phyloP scores from a whole-genome alignment of 1,140 invertebrate species.

The Kradibia gibbosae region DNA sequence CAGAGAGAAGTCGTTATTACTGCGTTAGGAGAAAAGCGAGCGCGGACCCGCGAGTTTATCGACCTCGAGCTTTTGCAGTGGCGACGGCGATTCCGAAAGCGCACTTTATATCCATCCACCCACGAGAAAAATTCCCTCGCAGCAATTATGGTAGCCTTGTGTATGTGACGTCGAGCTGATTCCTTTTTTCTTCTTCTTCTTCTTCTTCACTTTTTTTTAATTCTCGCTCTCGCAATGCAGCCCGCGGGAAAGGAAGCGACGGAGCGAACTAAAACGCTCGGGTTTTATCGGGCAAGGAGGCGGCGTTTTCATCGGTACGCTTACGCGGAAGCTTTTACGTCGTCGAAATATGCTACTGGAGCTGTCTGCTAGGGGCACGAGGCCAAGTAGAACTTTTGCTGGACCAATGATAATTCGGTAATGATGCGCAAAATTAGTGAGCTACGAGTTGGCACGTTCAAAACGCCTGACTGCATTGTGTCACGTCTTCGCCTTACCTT shows the following conservation, averaged over 20 bases:
- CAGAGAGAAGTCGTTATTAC: conserved; percentile 53
- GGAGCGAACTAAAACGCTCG: conserved; percentile 27
- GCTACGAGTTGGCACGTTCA: not conserved
- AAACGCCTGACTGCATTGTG: too few relatives aligned
- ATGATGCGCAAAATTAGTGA: conserved; percentile 1
- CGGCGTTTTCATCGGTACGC: not conserved
- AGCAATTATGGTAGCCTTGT: conserved; percentile 36
- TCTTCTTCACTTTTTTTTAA: conserved; percentile 10
- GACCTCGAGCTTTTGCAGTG: conserved; percentile 48
- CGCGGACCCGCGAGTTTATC: conserved; percentile 56
- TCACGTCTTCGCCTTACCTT: too few relatives aligned
- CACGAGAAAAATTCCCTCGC: conserved; percentile 28
- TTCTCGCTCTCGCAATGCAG: not conserved
- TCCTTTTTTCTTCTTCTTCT: not conserved
- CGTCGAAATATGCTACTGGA: not conserved
- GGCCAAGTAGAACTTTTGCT: not conserved
- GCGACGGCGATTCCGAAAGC: conserved; percentile 14
- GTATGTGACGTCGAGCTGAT: not conserved
- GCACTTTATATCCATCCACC: conserved; percentile 1
- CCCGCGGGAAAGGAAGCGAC: not conserved
- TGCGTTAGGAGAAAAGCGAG: conserved; percentile 54
- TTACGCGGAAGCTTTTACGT: not conserved
- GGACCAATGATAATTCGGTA: not conserved
- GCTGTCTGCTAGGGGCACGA: not conserved
- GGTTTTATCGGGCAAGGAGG: conserved; percentile 22